Conservation (phyloP, 2,113 vertebrate genomes). For the Rhizomys pruinosus region DNA sequence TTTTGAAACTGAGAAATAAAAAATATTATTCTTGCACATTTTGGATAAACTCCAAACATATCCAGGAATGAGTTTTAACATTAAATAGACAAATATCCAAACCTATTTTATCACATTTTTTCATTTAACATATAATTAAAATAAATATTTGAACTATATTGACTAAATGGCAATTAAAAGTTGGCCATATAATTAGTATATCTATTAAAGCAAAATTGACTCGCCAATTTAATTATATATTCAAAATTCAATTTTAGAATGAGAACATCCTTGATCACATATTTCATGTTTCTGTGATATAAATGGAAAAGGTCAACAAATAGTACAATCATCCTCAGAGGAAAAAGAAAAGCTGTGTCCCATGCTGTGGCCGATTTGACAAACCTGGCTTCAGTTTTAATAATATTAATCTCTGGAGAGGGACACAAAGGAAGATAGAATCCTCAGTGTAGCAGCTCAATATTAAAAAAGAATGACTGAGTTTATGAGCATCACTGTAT, state of each 20-base stretch:
- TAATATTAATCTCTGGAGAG: neutral
- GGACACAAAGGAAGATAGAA: neutral
- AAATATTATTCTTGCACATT: neutral
- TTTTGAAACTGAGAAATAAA: neutral
- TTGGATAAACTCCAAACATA: neutral
- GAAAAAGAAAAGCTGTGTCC: neutral
- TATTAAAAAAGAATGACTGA: neutral
- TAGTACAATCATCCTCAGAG: neutral
- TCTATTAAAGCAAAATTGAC: neutral
- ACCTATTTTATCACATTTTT: neutral
- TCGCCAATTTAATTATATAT: neutral
- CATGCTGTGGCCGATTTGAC: neutral
- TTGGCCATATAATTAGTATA: neutral
- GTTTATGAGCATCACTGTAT: neutral
- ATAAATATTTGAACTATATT: neutral
- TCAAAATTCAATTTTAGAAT: neutral
- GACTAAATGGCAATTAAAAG: neutral
- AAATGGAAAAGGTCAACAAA: neutral
- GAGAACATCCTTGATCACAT: neutral
- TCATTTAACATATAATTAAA: neutral
- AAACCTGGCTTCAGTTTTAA: neutral
- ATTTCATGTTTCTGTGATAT: neutral
- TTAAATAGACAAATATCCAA: neutral
- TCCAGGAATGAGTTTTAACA: neutral
- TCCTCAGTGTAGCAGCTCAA: neutral